phyloP scores from a whole-genome alignment of 2,797 vertebrate species.

The Cossypha niveicapilla region DNA sequence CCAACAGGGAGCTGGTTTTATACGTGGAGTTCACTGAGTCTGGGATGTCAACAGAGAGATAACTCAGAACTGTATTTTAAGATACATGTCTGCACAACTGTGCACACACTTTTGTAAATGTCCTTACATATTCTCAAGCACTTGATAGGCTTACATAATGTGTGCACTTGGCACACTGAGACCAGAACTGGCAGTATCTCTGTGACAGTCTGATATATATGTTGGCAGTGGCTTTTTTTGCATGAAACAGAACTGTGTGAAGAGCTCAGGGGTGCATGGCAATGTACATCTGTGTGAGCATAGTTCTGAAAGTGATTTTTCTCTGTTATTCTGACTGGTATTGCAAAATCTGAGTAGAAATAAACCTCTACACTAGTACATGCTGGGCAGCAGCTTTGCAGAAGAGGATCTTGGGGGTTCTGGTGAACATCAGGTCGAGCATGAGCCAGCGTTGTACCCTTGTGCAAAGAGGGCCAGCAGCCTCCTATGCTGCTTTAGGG shows the following conservation, averaged over 20 bases:
- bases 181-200: slow-evolving; percentile 8
- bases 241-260: neutral
- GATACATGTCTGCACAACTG: neutral
- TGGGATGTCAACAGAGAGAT: neutral
- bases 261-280: neutral
- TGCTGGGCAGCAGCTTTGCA: neutral
- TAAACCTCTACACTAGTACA: neutral
- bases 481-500: neutral
- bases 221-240: neutral
- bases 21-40: neutral
- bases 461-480: neutral
- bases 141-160: slow-evolving; percentile 12
- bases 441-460: neutral
- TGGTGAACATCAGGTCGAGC: neutral
- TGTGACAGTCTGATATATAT: slow-evolving; percentile 9
- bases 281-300: neutral
- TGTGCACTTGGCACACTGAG: neutral
- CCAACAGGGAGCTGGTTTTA: neutral
- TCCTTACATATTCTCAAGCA: neutral
- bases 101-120: neutral
- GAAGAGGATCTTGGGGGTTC: neutral
- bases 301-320: neutral
- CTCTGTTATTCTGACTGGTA: neutral
- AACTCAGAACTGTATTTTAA: neutral
- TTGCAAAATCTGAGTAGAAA: neutral